Evolutionary conservation across 1,140 invertebrate genomes (phyloP).

Genomic region (Dufourea novaeangliae): DNA sequence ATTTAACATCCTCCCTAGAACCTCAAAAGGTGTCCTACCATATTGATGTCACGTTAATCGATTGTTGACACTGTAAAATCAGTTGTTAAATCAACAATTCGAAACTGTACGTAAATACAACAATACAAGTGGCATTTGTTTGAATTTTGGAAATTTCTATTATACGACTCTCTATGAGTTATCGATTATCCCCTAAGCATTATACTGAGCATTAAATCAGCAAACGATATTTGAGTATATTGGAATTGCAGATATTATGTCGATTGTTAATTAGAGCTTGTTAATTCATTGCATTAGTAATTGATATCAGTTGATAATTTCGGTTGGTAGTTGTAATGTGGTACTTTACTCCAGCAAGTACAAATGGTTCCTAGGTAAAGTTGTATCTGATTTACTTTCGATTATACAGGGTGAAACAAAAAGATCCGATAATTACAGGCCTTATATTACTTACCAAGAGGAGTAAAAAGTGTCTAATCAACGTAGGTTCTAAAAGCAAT

Average conservation of each 20-base stretch:
- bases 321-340: neutral
- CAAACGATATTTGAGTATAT: neutral
- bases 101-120: no score
- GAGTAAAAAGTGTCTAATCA: no score
- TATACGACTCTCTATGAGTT: neutral
- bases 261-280: neutral
- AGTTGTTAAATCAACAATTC: neutral
- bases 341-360: neutral
- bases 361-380: neutral
- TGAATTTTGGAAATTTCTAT: neutral
- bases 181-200: neutral
- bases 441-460: no score
- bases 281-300: neutral
- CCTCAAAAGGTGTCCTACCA: no score
- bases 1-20: no score
- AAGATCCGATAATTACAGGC: no score
- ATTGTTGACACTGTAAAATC: no score
- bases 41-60: no score
- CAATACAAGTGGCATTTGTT: no score
- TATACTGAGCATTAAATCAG: neutral
- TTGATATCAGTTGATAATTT: neutral
- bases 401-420: no score
- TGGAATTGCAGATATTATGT: neutral
- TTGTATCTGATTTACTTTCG: neutral
- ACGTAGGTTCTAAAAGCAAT: no score